A percentile compares a stretch with the other conserved stretches of the same genome.
These are phyloP conservation scores for Silvanus unidentatus DNA, from an alignment of 2,888 invertebrate genomes.

Conservation along the genomic window DNA sequence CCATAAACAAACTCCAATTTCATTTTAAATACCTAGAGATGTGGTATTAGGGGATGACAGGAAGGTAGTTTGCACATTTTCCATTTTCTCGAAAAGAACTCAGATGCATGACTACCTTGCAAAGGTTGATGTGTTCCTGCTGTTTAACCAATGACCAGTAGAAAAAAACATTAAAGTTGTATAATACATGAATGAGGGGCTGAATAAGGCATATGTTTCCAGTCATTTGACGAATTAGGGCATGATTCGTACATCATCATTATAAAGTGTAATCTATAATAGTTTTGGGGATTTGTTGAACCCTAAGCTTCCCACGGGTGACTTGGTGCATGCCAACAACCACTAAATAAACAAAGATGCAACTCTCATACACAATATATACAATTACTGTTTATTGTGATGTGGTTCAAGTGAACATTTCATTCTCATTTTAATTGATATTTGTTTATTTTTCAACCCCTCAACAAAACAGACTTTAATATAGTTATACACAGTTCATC, in stretches of 20 bases:
- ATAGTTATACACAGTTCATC: too few species aligned
- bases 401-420: constrained; percentile 23
- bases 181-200: too few species aligned
- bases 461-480: too few species aligned
- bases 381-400: constrained; percentile 17
- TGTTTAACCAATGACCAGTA: too few species aligned
- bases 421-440: constrained; percentile 31
- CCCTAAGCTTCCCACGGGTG: constrained; percentile 39
- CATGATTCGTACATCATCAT: constrained; percentile 37
- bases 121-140: too few species aligned
- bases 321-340: constrained; percentile 42
- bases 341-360: constrained; percentile 40
- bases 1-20: too few species aligned
- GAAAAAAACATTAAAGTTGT: too few species aligned
- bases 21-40: too few species aligned
- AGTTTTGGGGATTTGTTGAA: constrained; percentile 19
- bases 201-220: constrained; percentile 43
- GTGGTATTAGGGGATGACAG: too few species aligned
- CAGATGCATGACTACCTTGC: too few species aligned
- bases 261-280: constrained; percentile 32
- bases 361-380: neutral
- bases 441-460: constrained; percentile 27
- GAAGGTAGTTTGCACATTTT: too few species aligned
- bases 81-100: too few species aligned
- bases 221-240: constrained; percentile 48